Percentiles rank a stretch among this genome's conserved stretches.
Conservation (phyloP, 2,113 vertebrate genomes). For the Euleptes europaea region DNA sequence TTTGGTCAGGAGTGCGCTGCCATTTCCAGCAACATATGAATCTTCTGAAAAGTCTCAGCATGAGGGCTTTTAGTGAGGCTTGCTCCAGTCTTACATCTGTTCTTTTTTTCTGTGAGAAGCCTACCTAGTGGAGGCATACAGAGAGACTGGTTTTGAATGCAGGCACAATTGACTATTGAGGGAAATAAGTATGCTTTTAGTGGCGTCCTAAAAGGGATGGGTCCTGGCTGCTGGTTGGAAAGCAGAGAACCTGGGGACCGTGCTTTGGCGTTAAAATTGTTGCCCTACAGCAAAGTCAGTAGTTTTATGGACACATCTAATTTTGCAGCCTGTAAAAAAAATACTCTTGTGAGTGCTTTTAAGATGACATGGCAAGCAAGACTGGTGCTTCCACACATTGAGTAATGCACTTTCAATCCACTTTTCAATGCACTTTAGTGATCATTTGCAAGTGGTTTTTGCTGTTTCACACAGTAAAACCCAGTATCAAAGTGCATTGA, state of each 20-base stretch:
- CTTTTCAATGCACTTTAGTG: too few relatives aligned
- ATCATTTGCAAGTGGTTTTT: too few relatives aligned
- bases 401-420: too few relatives aligned
- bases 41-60: neutral
- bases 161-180: neutral
- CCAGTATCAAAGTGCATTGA: too few relatives aligned
- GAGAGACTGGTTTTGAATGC: neutral
- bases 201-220: neutral
- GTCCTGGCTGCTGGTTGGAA: neutral
- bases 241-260: rapidly evolving
- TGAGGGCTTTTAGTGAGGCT: neutral
- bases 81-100: neutral
- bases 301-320: neutral
- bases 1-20: neutral
- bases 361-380: neutral
- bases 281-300: neutral
- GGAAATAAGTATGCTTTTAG: neutral
- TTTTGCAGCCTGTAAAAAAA: conserved; percentile 23
- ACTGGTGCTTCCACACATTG: too few relatives aligned
- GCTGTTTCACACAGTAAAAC: too few relatives aligned
- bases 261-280: rapidly evolving
- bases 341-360: neutral
- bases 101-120: neutral
- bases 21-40: neutral
- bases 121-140: neutral